phyloP scores from a whole-genome alignment of 2,113 vertebrate genomes.

The Prunella himalayana region DNA sequence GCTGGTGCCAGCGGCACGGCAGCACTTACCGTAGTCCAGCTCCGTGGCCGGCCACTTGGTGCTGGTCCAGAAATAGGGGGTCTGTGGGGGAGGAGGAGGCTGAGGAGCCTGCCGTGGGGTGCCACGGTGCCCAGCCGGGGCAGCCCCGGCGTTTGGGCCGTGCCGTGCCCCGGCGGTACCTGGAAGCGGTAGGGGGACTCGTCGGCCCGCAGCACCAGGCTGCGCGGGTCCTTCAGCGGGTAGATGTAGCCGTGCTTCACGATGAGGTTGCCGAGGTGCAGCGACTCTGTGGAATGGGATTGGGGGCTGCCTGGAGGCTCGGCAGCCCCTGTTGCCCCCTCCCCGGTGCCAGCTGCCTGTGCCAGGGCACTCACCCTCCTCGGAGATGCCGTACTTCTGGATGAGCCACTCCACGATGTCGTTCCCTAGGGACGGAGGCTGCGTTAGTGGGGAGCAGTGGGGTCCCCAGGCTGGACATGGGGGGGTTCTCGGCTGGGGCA shows the following conservation, averaged over 20 bases:
- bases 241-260: constrained; percentile 88
- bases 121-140: accelerated
- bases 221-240: constrained; percentile 80
- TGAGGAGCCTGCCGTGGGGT: accelerated
- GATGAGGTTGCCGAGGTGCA: constrained; percentile 83
- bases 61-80: constrained; percentile 92
- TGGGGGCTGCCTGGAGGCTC: background rate
- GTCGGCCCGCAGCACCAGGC: constrained; percentile 74
- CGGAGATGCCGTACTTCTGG: constrained; percentile 78
- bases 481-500: background rate
- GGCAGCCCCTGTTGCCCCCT: accelerated
- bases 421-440: constrained; percentile 66
- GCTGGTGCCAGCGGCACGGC: accelerated
- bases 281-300: constrained; percentile 70
- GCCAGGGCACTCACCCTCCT: constrained; percentile 78
- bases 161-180: constrained; percentile 54
- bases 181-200: constrained; percentile 90
- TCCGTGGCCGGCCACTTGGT: constrained; percentile 87
- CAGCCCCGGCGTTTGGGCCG: background rate
- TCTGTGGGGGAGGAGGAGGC: constrained; percentile 58
- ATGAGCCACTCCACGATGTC: constrained; percentile 85
- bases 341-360: accelerated
- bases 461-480: accelerated
- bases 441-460: background rate
- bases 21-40: constrained; percentile 88